Percentiles rank a stretch among this genome's conserved stretches.
phyloP scores from a whole-genome alignment of 2,797 vertebrate species.

The Bufotes viridis region DNA sequence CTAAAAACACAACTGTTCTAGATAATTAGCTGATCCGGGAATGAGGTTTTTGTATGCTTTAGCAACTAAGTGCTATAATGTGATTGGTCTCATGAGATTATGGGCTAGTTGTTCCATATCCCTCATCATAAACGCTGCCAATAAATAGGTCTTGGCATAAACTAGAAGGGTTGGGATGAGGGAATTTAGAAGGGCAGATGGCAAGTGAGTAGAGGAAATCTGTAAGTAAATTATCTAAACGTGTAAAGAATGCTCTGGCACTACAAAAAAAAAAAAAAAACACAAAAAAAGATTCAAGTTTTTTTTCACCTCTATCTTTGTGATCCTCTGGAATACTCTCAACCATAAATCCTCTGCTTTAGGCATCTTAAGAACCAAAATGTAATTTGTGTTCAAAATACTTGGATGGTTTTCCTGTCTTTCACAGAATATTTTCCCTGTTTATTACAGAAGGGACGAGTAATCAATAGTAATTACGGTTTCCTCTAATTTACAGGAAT shows the following conservation, averaged over 20 bases:
- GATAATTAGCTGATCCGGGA: slow-evolving; percentile 63
- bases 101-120: slow-evolving; percentile 21
- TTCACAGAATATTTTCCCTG: not conserved
- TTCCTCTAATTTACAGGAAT: slow-evolving; percentile 27
- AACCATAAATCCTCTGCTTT: not conserved
- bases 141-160: slow-evolving; percentile 41
- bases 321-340: not conserved
- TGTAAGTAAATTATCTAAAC: not conserved
- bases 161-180: slow-evolving; percentile 8
- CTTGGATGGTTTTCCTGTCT: not conserved
- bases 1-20: slow-evolving; percentile 57
- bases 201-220: slow-evolving; percentile 16
- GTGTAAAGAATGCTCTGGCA: not conserved
- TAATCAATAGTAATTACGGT: slow-evolving; percentile 22
- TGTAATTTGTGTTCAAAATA: not conserved
- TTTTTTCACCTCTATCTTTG: not conserved
- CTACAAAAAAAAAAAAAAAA: not conserved
- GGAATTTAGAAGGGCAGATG: slow-evolving; percentile 39
- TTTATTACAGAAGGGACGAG: not conserved
- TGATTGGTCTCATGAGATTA: slow-evolving; percentile 54
- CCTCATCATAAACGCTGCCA: slow-evolving; percentile 15
- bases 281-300: not conserved
- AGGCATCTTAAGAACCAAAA: not conserved
- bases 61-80: slow-evolving; percentile 35
- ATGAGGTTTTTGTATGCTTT: slow-evolving; percentile 47